A percentile compares a stretch with the other conserved stretches of the same genome.
These are phyloP conservation scores for Neoitamus cyanurus DNA, from an alignment of 2,888 invertebrate genomes.

Conservation along the genomic window DNA sequence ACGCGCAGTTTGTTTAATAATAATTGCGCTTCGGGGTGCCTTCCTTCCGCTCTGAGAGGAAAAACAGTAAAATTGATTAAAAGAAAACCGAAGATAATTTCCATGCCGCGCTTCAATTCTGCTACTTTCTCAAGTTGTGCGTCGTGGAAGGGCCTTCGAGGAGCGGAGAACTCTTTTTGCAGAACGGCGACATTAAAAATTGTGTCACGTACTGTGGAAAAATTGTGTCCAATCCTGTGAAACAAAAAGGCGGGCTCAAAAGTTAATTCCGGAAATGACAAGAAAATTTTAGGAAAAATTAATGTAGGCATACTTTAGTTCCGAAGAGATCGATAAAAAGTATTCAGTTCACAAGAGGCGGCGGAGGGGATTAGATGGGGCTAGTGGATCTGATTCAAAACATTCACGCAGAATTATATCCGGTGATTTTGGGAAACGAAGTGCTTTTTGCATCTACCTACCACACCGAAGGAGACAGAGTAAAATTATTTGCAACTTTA, in stretches of 20 bases:
- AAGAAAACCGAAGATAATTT: neutral
- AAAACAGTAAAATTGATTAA: neutral
- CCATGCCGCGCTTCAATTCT: neutral
- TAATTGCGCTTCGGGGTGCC: neutral
- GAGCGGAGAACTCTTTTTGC: neutral
- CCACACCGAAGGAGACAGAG: neutral
- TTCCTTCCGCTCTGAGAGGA: neutral
- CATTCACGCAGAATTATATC: neutral
- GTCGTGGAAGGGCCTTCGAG: neutral
- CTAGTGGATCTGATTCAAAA: neutral
- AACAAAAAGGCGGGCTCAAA: neutral
- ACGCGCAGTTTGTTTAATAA: neutral
- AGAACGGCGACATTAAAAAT: neutral
- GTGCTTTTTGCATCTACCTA: neutral
- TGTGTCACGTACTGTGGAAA: neutral
- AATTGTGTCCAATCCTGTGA: neutral
- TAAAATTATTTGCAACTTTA: neutral
- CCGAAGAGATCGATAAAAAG: neutral
- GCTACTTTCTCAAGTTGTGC: neutral
- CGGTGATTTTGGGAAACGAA: neutral
- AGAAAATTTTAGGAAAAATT: neutral
- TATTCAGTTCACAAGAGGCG: neutral
- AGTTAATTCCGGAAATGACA: conserved; percentile 30
- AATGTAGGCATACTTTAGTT: neutral
- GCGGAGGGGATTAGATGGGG: neutral